phyloP scores from a whole-genome alignment of 2,113 vertebrate species.

The Australoheros scitulus region DNA sequence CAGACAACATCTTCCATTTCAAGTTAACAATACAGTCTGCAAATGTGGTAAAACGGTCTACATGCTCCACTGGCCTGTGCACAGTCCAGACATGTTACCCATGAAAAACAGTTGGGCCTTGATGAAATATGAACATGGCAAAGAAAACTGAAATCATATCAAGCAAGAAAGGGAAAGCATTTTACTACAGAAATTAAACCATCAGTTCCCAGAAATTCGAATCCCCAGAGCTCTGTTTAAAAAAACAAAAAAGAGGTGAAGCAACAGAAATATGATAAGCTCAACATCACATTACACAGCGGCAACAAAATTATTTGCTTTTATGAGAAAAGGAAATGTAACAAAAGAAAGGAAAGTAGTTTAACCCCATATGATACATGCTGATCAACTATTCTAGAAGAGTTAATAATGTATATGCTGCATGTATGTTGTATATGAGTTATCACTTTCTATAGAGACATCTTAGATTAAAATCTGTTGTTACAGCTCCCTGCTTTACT shows the following conservation, averaged over 20 bases:
- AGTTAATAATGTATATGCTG: too few species aligned
- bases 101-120: background rate
- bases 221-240: too few species aligned
- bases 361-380: too few species aligned
- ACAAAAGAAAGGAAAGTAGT: background rate
- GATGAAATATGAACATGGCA: background rate
- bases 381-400: too few species aligned
- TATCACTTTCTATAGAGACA: too few species aligned
- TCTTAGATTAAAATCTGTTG: too few species aligned
- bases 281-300: background rate
- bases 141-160: background rate
- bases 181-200: background rate
- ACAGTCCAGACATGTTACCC: background rate
- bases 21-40: background rate
- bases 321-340: background rate
- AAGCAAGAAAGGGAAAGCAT: background rate
- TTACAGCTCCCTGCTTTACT: background rate
- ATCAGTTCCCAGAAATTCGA: too few species aligned
- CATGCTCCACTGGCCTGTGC: background rate
- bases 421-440: too few species aligned
- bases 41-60: background rate
- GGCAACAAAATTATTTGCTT: background rate
- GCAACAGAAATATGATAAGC: background rate
- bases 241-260: too few species aligned
- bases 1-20: background rate